Percentiles rank a stretch among this genome's conserved stretches.
Evolutionary conservation across 1,140 invertebrate species (phyloP).

Genomic region (Drosophila erecta): DNA sequence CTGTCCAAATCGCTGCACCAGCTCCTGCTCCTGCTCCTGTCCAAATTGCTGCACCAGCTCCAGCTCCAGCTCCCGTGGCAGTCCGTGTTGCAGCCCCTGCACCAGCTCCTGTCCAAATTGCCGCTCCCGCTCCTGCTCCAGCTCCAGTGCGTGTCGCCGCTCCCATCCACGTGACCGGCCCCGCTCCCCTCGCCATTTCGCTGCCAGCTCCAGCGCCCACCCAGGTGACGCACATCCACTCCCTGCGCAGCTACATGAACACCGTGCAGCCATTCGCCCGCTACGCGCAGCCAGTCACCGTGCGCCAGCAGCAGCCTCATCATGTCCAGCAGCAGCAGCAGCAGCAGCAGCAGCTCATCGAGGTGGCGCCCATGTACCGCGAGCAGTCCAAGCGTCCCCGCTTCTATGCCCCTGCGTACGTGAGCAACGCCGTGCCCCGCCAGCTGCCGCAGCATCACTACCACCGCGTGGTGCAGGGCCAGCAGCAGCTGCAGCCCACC

Average conservation of each 20-base stretch:
- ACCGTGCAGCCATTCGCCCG: constrained; percentile 69
- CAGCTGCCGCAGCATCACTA: constrained; percentile 27
- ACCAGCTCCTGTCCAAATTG: background rate
- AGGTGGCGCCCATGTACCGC: constrained; percentile 73
- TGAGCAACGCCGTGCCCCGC: constrained; percentile 38
- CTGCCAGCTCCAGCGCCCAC: constrained; percentile 45
- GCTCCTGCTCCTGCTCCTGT: background rate
- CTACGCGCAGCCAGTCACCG: constrained; percentile 54
- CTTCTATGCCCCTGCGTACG: constrained; percentile 69
- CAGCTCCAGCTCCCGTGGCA: too few relatives aligned
- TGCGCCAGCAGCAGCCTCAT: constrained; percentile 36
- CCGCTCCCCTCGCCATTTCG: constrained; percentile 15
- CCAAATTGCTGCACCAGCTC: constrained; percentile 5
- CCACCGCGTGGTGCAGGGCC: constrained; percentile 33
- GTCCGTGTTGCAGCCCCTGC: background rate
- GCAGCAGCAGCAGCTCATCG: constrained; percentile 38
- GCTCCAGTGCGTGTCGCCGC: background rate
- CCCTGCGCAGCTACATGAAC: constrained; percentile 74
- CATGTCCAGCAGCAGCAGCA: constrained; percentile 27
- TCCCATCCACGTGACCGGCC: constrained; percentile 26
- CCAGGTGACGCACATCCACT: constrained; percentile 62
- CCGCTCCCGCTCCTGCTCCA: too few relatives aligned
- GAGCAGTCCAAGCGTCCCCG: constrained; percentile 69
- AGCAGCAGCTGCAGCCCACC: constrained; percentile 14
- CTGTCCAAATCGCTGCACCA: background rate